Evolutionary conservation across 2,113 vertebrate species (phyloP), one percentile per base, ranked within the genome.

Genomic region (Brachirus orientalis): DNA sequence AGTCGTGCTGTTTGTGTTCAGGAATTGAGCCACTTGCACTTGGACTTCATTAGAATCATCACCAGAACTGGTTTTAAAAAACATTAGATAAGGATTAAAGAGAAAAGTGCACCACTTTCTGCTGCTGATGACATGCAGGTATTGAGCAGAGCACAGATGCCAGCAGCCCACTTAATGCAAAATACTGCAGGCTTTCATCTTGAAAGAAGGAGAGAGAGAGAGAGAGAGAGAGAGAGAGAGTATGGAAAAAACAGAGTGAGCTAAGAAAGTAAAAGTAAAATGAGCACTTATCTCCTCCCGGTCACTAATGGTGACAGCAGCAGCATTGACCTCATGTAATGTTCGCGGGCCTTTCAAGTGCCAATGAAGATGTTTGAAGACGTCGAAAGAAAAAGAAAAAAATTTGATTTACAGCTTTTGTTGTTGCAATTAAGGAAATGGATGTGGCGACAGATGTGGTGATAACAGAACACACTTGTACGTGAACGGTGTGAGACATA

Each of bases 111-210:
- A 47, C 62, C 82, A 47, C 62, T 82, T 76, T 53, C 14, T 47
- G 28, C 28, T 28, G 28, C 28, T 6, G 3, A 43, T 69, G 72
- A 64, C 1, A 9, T 18, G 45, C 52, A 69, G 73, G 55, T 86
- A 80, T 69, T 41, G 76, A 86, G 55, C 59, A 8, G 38, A 61
- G 47, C 5, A 16, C 10, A 76, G 66, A 75, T 57, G 81, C 79
- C 85, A 84, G 69, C 64, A 61, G 44, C 28, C 63, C 81, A 86
- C 77, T 86, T 84, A 84, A 83, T 73, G 75, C 55, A 79, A 56
- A 85, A 80, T 40, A 54, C 63, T 57, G 69, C 69, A 60, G 65
- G 71, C 72, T 87, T 87, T 86, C 70, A 86, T 86, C 66, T 77
- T 46, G 7, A 69, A 52, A 28, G 28, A 28, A 28, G 28, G 28